Evolutionary conservation across 2,888 invertebrate genomes (phyloP), one percentile per base, ranked within the genome.

Genomic region (Heliconius erato): DNA sequence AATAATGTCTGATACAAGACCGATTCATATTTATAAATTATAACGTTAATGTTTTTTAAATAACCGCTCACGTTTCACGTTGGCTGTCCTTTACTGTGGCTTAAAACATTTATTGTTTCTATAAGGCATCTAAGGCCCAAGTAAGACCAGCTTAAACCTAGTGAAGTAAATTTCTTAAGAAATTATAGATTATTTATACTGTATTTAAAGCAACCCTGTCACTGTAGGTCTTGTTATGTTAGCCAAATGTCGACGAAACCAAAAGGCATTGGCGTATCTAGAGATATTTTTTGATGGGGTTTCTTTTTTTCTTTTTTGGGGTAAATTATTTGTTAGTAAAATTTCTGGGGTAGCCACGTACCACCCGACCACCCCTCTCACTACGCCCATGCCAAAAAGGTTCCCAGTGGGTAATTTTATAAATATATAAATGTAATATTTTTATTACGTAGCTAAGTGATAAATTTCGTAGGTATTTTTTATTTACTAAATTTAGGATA

Each of bases 11-110:
- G 71, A 71, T 11, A 23, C 11, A 40, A 71, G 23, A 12, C 4
- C n/a, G 44, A 14, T 71, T 44, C 2, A 40, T 14, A 72, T 72
- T 72, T 72, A 44, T 9, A 26, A 49, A 72, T 72, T 5, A 44
- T 44, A 16, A 49, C 3, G 44, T 72, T 44, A 26, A 44, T 72
- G 72, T 72, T 44, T 44, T 16, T 72, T 44, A 72, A 72, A 72
- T 26, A 44, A 44, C 26, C 26, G 2, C 44, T 49, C 26, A 26
- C 3, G 16, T 0, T 16, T 44, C 40, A 0, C 26, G 14, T n/a
- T 14, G 71, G n/a, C 35, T 40, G 35, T 44, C 71, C 67, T 28
- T 16, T 28, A 16, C 28, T 28, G 6, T 28, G 67, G 67, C 67
- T 67, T 67, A 67, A 26, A 28, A 67, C 7, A 72, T 26, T 72